These are phyloP conservation scores for Venustoraphidia nigricollis DNA, from an alignment of 2,888 invertebrate genomes.

Conservation along the genomic window DNA sequence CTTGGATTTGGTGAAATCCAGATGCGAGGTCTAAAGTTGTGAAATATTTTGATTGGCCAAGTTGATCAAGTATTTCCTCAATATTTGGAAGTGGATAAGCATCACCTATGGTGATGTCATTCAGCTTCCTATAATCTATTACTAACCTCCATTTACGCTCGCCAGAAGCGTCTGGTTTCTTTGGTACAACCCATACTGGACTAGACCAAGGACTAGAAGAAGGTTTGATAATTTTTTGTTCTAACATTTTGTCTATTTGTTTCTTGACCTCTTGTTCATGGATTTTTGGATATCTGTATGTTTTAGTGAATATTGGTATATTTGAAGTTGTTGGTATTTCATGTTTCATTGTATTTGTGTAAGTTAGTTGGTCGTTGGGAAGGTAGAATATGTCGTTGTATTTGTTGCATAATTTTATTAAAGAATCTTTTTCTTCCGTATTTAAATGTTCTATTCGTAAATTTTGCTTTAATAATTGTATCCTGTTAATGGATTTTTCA, in stretches of 20 bases:
- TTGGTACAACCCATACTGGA: slow-evolving; percentile 16
- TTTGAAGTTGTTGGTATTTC: slow-evolving; percentile 17
- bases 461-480: background rate
- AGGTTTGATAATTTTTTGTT: slow-evolving; percentile 16
- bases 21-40: slow-evolving; percentile 22
- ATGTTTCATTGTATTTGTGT: slow-evolving; percentile 16
- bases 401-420: slow-evolving; percentile 9
- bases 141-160: slow-evolving; percentile 20
- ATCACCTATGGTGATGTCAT: slow-evolving; percentile 21
- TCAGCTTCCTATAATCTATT: slow-evolving; percentile 23
- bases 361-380: slow-evolving; percentile 6
- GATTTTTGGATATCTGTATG: slow-evolving; percentile 21
- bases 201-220: slow-evolving; percentile 11
- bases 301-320: slow-evolving; percentile 18
- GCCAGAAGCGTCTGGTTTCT: slow-evolving; percentile 17
- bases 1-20: slow-evolving; percentile 23
- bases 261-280: slow-evolving; percentile 20
- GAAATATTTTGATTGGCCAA: slow-evolving; percentile 22
- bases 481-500: background rate
- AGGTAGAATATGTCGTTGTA: slow-evolving; percentile 16
- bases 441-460: slow-evolving; percentile 12
- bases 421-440: slow-evolving; percentile 11
- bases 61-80: slow-evolving; percentile 20
- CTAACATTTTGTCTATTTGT: slow-evolving; percentile 18
- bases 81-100: slow-evolving; percentile 22